Base-by-base conservation (phyloP, 1,140 invertebrate species). In the Catajapyx aquilonaris region DNA sequence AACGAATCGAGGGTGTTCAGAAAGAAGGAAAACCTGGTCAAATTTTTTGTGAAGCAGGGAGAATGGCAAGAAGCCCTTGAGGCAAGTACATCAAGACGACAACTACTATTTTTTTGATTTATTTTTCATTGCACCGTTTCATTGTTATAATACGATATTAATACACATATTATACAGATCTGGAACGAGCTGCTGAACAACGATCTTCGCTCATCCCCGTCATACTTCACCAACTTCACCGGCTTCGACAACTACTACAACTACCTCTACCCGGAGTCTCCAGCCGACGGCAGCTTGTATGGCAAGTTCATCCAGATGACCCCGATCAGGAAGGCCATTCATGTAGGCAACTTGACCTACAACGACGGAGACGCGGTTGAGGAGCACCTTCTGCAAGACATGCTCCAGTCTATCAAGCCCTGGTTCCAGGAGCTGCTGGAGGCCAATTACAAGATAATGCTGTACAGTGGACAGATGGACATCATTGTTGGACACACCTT, bases 381-480 rank as follows among this genome's bases (percentile, higher is more conserved):
- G 39, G 10, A 36, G 5, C 25, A 44, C 13, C 23, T 28, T 28
- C 51, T 91, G 4, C 66, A 72, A 35, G 52, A 93, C 60, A 63
- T 91, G 0, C 81, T 88, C 72, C 66, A 84, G 46, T 80, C 76
- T 1, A 69, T 84, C 17, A 74, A 77, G 28, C 69, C 69, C 1
- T 75, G 72, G 67, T 57, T 93, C 32, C 59, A 67, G 13, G 23
- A 28, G 13, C 23, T 28, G 7, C 7, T 28, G 7, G 23, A 28
- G 7, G 7, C 23, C 13, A 13, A 13, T 9, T 28, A 28, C 23
- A 28, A 28, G 23, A 13, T 28, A 3, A 57, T 79, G 4, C 64
- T 79, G 34, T 88, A 85, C 51, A 84, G 72, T 49, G 83, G 83
- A 1, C 80, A 86, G 48, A 49, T 87, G 23, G 83, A 88, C 50